Percentiles rank a stretch among this genome's conserved stretches.
These are phyloP conservation scores for Loripinus fragilis DNA, from an alignment of 2,888 invertebrate genomes.

Conservation along the genomic window DNA sequence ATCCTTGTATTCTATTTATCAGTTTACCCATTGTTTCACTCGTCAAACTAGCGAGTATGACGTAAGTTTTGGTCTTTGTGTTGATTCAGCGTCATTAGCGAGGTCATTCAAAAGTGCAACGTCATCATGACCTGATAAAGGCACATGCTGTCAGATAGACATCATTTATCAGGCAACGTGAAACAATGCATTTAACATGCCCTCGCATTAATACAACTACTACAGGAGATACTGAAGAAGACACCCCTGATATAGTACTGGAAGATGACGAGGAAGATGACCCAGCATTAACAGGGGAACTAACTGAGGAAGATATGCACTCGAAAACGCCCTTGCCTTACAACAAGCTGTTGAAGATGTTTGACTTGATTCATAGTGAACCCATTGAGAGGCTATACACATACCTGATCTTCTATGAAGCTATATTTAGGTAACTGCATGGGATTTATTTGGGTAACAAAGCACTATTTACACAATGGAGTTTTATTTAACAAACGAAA, in stretches of 20 bases:
- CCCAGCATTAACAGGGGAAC: constrained; percentile 47
- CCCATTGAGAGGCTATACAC: constrained; percentile 62
- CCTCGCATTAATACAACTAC: no score
- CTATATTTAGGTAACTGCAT: constrained; percentile 62
- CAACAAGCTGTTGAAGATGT: constrained; percentile 56
- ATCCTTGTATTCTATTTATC: no score
- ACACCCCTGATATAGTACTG: constrained; percentile 46
- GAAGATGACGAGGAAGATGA: constrained; percentile 38
- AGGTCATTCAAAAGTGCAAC: no score
- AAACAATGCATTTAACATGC: not conserved
- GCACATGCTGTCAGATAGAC: no score
- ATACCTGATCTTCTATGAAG: constrained; percentile 61
- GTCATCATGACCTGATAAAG: no score
- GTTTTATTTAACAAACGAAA: no score
- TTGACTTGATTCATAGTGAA: constrained; percentile 50
- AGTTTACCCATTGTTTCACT: no score
- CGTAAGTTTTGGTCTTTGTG: not conserved
- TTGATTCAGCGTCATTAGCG: no score
- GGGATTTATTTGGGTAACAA: no score
- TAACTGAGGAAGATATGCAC: constrained; percentile 52
- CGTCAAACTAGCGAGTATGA: no score
- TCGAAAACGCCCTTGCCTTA: constrained; percentile 47
- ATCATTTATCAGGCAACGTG: no score
- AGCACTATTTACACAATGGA: no score
- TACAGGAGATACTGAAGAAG: constrained; percentile 25